These are phyloP conservation scores for Halesus radiatus DNA, from an alignment of 1,140 invertebrate genomes.

Conservation along the genomic window DNA sequence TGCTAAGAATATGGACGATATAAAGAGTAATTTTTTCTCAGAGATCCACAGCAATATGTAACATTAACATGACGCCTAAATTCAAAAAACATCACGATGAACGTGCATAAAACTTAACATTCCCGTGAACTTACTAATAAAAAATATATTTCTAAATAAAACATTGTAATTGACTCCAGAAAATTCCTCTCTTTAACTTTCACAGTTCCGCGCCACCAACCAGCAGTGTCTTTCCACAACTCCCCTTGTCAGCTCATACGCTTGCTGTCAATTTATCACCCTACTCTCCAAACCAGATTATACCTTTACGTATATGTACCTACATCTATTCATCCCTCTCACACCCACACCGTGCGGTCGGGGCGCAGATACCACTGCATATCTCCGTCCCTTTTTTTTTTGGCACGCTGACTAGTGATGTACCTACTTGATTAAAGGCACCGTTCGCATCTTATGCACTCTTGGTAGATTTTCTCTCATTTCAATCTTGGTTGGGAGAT, in stretches of 20 bases:
- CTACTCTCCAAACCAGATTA: background rate
- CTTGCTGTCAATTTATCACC: conserved; percentile 36
- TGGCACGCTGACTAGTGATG: background rate
- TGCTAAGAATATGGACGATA: too few relatives aligned
- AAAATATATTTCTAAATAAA: too few relatives aligned
- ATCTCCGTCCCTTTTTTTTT: conserved; percentile 19
- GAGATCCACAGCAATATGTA: too few relatives aligned
- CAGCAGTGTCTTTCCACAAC: background rate
- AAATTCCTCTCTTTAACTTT: too few relatives aligned
- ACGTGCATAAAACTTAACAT: too few relatives aligned
- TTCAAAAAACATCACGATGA: too few relatives aligned
- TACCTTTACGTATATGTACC: too few relatives aligned
- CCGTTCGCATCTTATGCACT: background rate
- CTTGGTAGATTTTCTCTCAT: conserved; percentile 4
- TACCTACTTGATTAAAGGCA: conserved; percentile 3
- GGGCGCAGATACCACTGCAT: conserved; percentile 1
- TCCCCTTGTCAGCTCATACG: conserved; percentile 16
- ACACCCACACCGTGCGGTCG: background rate
- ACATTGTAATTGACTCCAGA: too few relatives aligned
- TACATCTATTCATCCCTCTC: background rate
- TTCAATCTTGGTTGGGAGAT: background rate
- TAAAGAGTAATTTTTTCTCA: too few relatives aligned
- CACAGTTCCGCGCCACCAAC: too few relatives aligned
- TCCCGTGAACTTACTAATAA: too few relatives aligned
- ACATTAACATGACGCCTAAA: too few relatives aligned